A percentile compares a stretch with the other conserved stretches of the same genome.
Evolutionary conservation across 2,113 vertebrate genomes (phyloP).

Genomic region (Gila orcuttii): DNA sequence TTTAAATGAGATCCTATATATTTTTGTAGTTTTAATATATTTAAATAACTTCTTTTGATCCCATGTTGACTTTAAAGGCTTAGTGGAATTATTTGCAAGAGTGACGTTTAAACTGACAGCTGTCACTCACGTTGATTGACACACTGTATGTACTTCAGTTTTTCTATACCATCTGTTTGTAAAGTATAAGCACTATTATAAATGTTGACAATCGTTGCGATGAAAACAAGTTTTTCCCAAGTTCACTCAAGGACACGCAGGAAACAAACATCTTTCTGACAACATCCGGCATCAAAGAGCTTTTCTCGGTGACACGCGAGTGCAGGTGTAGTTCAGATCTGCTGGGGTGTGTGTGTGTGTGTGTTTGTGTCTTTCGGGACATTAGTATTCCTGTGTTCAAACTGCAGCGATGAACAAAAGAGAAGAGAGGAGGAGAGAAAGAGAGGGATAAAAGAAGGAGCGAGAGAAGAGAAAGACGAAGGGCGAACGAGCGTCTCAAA

Average conservation of each 20-base stretch:
- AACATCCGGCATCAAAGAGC: not conserved
- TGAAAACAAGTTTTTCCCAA: not conserved
- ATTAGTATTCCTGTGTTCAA: constrained; percentile 50
- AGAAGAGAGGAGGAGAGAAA: constrained; percentile 16
- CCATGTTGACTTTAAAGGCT: not conserved
- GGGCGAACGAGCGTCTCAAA: constrained; percentile 54
- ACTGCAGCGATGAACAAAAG: constrained; percentile 19
- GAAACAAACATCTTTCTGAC: not conserved
- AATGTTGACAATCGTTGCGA: not conserved
- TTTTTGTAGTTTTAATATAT: too few species aligned
- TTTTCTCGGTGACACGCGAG: not conserved
- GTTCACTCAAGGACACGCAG: constrained; percentile 17
- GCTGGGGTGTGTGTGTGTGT: not conserved
- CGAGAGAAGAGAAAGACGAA: constrained; percentile 44
- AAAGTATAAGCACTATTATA: not conserved
- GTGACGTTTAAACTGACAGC: not conserved
- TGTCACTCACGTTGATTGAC: not conserved
- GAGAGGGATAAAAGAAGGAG: constrained; percentile 36
- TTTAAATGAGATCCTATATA: not conserved
- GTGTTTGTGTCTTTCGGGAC: not conserved
- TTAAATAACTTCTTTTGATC: not conserved
- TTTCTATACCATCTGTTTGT: not conserved
- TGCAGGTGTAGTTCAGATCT: not conserved
- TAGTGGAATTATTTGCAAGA: not conserved
- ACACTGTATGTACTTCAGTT: not conserved